Evolutionary conservation across 2,797 vertebrate species (phyloP), one percentile per base, ranked within the genome.

Genomic region (Sitta carolinensis): DNA sequence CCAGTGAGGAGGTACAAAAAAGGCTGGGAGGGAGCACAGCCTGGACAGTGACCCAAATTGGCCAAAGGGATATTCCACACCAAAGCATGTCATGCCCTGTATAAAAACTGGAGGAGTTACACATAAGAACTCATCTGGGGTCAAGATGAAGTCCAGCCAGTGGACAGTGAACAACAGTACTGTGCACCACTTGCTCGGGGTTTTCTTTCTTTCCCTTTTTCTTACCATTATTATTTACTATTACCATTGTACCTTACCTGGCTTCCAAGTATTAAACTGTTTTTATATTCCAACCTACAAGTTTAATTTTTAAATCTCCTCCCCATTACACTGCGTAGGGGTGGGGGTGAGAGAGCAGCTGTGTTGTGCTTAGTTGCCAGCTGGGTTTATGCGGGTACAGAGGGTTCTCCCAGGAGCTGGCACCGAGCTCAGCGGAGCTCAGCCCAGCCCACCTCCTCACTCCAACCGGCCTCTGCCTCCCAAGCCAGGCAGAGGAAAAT

Each of bases 141-240:
- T 29, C 40, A 40, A 7, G 27, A 27, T 20, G 34, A 58, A 22
- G 15, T 16, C 66, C 34, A 26, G 11, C 26, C 58, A 70, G 45
- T 2, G 2, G 17, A 22, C 0, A 0, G 22, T 25, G 26, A 72
- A 21, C 13, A 59, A 48, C 0, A 32, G 26, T 10, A 63, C 0
- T 10, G 13, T 1, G 1, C 26, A 59, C 14, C 52, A 27, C 13
- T 54, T 32, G 15, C 47, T 54, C 32, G 12, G 22, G 4, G 22
- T 30, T 51, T 63, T 17, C 26, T 18, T 43, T 10, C 50, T 34
- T 77, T 48, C 16, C 16, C 8, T 84, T 69, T 40, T 16, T 13
- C 40, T 58, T 30, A 26, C 10, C 10, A 14, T 47, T 34, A 64
- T 48, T 47, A 48, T 59, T 66, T 54, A 17, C 13, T 23, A 47